Percentiles rank a stretch among this genome's conserved stretches.
Evolutionary conservation across 2,113 vertebrate genomes (phyloP).

Genomic region (Leucopsar rothschildi): DNA sequence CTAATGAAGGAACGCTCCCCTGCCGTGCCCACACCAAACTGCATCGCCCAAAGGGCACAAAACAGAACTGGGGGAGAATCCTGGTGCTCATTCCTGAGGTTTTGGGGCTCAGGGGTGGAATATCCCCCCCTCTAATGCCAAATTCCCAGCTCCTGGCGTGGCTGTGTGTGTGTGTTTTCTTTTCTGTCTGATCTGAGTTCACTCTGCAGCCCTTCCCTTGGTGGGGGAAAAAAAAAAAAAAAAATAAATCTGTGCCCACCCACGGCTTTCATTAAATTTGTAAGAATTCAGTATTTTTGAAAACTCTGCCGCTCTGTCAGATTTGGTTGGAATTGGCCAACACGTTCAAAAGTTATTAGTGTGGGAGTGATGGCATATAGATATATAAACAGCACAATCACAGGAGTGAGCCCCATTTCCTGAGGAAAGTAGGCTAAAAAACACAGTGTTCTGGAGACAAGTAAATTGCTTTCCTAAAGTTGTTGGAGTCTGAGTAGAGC

Average conservation of each 20-base stretch:
- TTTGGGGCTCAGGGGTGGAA: neutral
- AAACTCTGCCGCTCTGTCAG: constrained; percentile 51
- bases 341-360: constrained; percentile 67
- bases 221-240: neutral
- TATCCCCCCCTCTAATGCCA: neutral
- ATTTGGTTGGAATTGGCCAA: constrained; percentile 63
- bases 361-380: constrained; percentile 64
- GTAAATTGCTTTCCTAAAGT: neutral
- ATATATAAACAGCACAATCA: constrained; percentile 64
- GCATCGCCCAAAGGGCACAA: rapidly evolving
- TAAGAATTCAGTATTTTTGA: constrained; percentile 59
- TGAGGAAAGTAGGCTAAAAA: constrained; percentile 60
- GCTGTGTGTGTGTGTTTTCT: neutral
- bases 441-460: constrained; percentile 31
- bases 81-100: rapidly evolving
- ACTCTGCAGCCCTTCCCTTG: constrained; percentile 25
- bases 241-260: neutral
- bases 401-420: constrained; percentile 56
- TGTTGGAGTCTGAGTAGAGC: neutral
- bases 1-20: neutral
- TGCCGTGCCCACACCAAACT: neutral
- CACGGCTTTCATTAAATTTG: constrained; percentile 62
- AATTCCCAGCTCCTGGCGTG: neutral
- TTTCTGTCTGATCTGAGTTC: constrained; percentile 21
- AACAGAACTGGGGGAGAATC: neutral